These are phyloP conservation scores for Mycteria americana DNA, from an alignment of 2,797 vertebrate genomes.

Conservation along the genomic window DNA sequence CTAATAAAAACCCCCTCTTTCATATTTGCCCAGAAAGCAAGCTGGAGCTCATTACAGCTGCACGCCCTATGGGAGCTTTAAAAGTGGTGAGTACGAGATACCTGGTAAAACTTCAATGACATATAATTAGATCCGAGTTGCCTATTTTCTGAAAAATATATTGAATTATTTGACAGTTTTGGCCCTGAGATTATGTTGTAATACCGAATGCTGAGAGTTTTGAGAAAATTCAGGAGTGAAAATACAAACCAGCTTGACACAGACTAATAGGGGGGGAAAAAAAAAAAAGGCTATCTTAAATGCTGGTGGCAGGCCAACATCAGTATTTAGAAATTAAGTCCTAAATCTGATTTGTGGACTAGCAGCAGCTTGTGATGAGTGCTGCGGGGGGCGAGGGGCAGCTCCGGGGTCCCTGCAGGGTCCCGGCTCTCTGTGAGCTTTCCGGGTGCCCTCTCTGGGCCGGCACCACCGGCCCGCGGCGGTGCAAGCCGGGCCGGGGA, in stretches of 20 bases:
- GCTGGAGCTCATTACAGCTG: not conserved
- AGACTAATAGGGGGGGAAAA: not conserved
- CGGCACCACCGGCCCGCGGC: rapidly evolving
- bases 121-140: not conserved
- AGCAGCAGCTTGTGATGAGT: not conserved
- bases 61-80: not conserved
- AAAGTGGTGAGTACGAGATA: not conserved
- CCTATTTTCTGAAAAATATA: slow-evolving; percentile 7
- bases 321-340: not conserved
- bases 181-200: not conserved
- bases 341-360: not conserved
- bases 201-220: not conserved
- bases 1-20: not conserved
- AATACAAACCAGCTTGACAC: not conserved
- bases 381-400: not conserved
- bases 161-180: not conserved
- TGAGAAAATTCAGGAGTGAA: slow-evolving; percentile 25
- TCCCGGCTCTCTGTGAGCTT: not conserved
- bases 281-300: not conserved
- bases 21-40: slow-evolving; percentile 9
- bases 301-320: not conserved
- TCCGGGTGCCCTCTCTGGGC: not conserved
- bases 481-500: not conserved
- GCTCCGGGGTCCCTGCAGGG: rapidly evolving
- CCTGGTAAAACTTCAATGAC: not conserved